These are phyloP conservation scores for Carassius auratus DNA, from an alignment of 2,113 vertebrate genomes.

Conservation along the genomic window DNA sequence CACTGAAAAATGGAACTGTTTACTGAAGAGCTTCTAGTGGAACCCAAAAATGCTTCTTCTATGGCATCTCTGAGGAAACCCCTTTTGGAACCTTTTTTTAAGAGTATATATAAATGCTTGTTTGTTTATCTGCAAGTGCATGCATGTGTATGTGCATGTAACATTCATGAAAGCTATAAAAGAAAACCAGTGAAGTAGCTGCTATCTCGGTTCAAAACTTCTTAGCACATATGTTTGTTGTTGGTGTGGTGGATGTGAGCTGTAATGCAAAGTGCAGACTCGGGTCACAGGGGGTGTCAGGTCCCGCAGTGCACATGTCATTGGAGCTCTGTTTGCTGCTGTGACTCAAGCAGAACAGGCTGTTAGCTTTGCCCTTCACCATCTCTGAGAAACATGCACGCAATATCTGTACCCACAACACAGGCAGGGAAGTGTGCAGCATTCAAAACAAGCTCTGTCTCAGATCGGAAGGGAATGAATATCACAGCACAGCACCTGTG, in stretches of 20 bases:
- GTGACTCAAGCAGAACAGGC: slow-evolving; percentile 37
- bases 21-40: too few species aligned
- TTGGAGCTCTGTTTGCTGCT: slow-evolving; percentile 22
- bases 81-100: neutral
- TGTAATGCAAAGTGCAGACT: slow-evolving; percentile 16
- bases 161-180: neutral
- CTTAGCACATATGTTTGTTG: neutral
- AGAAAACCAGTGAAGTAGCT: neutral
- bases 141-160: neutral
- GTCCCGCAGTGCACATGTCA: neutral
- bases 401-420: slow-evolving; percentile 25
- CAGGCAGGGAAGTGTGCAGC: slow-evolving; percentile 11
- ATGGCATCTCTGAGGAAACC: neutral
- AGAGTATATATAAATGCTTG: neutral
- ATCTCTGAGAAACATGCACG: slow-evolving; percentile 14
- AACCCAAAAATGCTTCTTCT: too few species aligned
- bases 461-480: slow-evolving; percentile 29
- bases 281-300: slow-evolving; percentile 37
- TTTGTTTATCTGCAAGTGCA: neutral
- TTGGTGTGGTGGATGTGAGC: neutral
- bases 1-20: too few species aligned
- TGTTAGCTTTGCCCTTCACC: slow-evolving; percentile 32
- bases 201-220: neutral
- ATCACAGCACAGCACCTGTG: slow-evolving; percentile 27
- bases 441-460: slow-evolving; percentile 35